Conservation (phyloP, 2,888 invertebrate genomes). For the Brachyopa scutellaris region DNA sequence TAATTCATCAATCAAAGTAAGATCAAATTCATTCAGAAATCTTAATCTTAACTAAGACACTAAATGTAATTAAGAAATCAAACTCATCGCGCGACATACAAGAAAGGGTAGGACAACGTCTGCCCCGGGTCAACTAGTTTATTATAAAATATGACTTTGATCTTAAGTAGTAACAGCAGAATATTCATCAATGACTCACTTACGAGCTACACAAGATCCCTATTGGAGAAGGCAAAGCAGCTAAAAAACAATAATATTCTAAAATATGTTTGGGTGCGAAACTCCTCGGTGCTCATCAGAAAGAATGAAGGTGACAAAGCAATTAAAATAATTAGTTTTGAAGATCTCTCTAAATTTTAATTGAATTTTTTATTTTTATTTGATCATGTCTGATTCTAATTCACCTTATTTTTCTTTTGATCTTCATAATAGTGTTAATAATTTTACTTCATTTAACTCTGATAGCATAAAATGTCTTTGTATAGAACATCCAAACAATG, state of each 20-base stretch:
- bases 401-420: background rate
- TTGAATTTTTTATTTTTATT: background rate
- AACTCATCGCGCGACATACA: too few relatives aligned
- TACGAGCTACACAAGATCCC: background rate
- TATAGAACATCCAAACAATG: slow-evolving; percentile 13
- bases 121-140: too few relatives aligned
- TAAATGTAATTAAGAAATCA: too few relatives aligned
- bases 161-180: background rate
- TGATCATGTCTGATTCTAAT: background rate
- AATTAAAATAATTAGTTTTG: background rate
- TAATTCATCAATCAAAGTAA: too few relatives aligned
- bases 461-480: slow-evolving; percentile 31
- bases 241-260: background rate
- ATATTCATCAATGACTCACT: background rate
- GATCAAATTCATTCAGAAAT: too few relatives aligned
- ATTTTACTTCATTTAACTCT: slow-evolving; percentile 1
- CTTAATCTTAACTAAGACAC: too few relatives aligned
- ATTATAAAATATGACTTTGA: too few relatives aligned
- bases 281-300: background rate
- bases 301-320: slow-evolving; percentile 6
- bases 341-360: too few relatives aligned
- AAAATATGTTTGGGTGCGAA: background rate
- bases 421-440: background rate
- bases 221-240: background rate
- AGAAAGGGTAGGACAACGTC: too few relatives aligned